Evolutionary conservation across 2,888 invertebrate species (phyloP).

Genomic region (Dichetophora obliterata): DNA sequence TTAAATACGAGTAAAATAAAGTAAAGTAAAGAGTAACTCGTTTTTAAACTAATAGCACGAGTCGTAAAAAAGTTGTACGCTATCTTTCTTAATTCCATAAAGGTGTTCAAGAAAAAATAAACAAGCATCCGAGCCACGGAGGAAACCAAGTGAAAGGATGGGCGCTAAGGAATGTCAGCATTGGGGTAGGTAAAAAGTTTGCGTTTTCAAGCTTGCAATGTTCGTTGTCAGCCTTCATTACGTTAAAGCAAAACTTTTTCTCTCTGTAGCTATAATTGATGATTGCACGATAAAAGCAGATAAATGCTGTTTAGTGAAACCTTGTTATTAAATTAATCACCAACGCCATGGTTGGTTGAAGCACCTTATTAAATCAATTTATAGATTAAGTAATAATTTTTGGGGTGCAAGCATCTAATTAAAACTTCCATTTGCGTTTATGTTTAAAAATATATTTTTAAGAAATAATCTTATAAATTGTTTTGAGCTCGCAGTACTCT

Average conservation of each 20-base stretch:
- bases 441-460: no score
- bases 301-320: neutral
- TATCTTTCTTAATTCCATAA: conserved; percentile 21
- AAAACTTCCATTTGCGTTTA: no score
- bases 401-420: no score
- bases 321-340: conserved; percentile 13
- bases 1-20: neutral
- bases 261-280: neutral
- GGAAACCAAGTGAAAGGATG: neutral
- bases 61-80: conserved; percentile 12
- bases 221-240: neutral
- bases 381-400: neutral
- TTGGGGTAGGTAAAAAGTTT: no score
- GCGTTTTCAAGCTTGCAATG: neutral
- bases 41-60: neutral
- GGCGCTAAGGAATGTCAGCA: neutral
- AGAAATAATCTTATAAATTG: no score
- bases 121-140: neutral
- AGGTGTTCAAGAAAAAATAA: neutral
- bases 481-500: no score
- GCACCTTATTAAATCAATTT: neutral
- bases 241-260: conserved; percentile 10
- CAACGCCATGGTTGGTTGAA: neutral
- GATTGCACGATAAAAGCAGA: no score
- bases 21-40: neutral